Evolutionary conservation across 2,113 vertebrate genomes (phyloP).

Genomic region (Oncorhynchus keta): DNA sequence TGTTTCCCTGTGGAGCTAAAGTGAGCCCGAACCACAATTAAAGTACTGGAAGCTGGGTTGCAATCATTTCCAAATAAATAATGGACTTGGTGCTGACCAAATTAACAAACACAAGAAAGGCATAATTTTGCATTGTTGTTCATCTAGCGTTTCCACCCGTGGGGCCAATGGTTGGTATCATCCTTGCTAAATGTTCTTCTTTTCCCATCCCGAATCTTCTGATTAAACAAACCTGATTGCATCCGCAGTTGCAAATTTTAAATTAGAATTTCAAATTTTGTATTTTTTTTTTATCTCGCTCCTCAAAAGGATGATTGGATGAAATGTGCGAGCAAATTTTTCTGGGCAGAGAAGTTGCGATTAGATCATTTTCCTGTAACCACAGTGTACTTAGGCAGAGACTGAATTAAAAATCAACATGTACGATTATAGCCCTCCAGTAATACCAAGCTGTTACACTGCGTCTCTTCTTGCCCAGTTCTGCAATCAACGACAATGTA

Average conservation of each 20-base stretch:
- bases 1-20: constrained; percentile 2
- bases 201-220: constrained; percentile 44
- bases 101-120: constrained; percentile 53
- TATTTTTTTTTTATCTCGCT: constrained; percentile 33
- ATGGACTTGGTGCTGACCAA: constrained; percentile 42
- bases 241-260: constrained; percentile 39
- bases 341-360: not conserved
- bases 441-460: constrained; percentile 21
- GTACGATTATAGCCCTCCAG: constrained; percentile 4
- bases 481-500: not conserved
- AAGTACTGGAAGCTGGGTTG: constrained; percentile 24
- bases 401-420: constrained; percentile 29
- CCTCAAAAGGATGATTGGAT: constrained; percentile 47
- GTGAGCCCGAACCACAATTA: constrained; percentile 9
- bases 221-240: constrained; percentile 63
- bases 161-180: not conserved
- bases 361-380: constrained; percentile 32
- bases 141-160: constrained; percentile 3
- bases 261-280: constrained; percentile 23
- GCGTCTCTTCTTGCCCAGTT: constrained; percentile 1
- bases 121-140: constrained; percentile 11
- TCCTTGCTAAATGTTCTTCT: constrained; percentile 29
- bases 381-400: constrained; percentile 18
- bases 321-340: constrained; percentile 37
- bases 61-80: constrained; percentile 46